Base-by-base conservation (phyloP, 1,140 invertebrate genomes). In the Drepana arcuata region DNA sequence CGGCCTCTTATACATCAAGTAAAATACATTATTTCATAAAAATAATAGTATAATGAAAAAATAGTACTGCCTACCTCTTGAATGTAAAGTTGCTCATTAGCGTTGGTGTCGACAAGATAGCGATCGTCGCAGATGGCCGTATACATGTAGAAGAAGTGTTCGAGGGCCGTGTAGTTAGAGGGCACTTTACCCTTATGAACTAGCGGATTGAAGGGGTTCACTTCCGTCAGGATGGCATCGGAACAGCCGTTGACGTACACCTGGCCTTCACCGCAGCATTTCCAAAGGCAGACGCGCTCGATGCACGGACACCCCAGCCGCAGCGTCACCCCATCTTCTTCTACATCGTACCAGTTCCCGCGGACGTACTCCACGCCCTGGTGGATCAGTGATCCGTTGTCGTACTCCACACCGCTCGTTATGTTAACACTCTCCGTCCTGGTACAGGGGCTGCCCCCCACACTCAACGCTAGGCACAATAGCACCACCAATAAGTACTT, bases 101-200 rank as follows among this genome's bases (percentile, higher is more conserved):
- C 31, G 5, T 29, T 49, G 0, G 72, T 48, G 42, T 71, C 69
- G 7, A 77, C 70, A 3, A 63, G 14, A 34, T 77, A 80, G 31
- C 67, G 70, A 0, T 66, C 60, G 11, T 53, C 55, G 14, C 57
- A 61, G 1, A 54, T 36, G 18, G 21, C 28, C 12, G 32, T 34
- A 32, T 63, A 44, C 55, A 77, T 59, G 21, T 63, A 75, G 27
- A 68, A 69, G 53, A 80, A 80, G 7, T 60, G 49, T 10, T 62
- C 35, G 12, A 53, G 21, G 9, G 69, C 67, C 10, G 23, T 41
- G 2, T 72, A 25, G 10, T 56, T 56, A 0, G 53, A 43, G 5
- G 16, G 30, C 16, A 58, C 59, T 12, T 28, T 46, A 7, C 52
- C 70, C 28, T 56, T 68, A 40, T 48, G 67, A 12, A 80, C 41